phyloP scores from a whole-genome alignment of 1,140 invertebrate genomes.

The Battus philenor region DNA sequence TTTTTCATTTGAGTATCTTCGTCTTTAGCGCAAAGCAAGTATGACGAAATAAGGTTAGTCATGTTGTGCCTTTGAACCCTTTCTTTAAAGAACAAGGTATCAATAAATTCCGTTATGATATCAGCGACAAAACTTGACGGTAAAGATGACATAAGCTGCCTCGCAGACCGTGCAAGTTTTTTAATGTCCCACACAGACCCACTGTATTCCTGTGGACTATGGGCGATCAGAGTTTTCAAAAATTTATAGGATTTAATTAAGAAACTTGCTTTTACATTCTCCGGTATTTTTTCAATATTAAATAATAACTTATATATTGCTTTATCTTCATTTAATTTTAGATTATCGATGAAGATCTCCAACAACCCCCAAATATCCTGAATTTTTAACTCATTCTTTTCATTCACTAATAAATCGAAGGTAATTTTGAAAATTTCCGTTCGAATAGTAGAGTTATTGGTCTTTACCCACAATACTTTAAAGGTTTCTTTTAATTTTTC shows the following conservation, averaged over 20 bases:
- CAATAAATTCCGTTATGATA: slow-evolving; percentile 32
- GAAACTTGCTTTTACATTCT: slow-evolving; percentile 27
- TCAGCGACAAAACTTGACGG: slow-evolving; percentile 29
- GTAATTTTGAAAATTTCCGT: slow-evolving; percentile 43
- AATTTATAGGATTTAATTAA: slow-evolving; percentile 39
- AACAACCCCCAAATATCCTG: slow-evolving; percentile 33
- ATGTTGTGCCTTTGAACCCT: slow-evolving; percentile 7
- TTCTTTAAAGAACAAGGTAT: slow-evolving; percentile 22
- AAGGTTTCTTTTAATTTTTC: slow-evolving; percentile 33
- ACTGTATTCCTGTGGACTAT: slow-evolving; percentile 21
- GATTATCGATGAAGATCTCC: slow-evolving; percentile 39
- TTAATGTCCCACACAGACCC: slow-evolving; percentile 17
- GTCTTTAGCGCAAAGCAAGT: slow-evolving; percentile 27
- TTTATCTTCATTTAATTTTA: slow-evolving; percentile 41
- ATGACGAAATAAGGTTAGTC: slow-evolving; percentile 30
- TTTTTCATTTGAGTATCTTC: slow-evolving; percentile 31
- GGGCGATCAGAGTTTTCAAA: slow-evolving; percentile 26
- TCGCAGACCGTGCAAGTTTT: slow-evolving; percentile 23
- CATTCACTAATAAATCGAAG: slow-evolving; percentile 36
- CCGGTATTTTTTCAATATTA: slow-evolving; percentile 29
- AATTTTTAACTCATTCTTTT: slow-evolving; percentile 32
- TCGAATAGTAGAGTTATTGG: slow-evolving; percentile 44
- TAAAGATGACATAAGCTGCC: slow-evolving; percentile 32
- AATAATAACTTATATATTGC: slow-evolving; percentile 35
- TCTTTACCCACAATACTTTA: slow-evolving; percentile 33